phyloP scores from a whole-genome alignment of 2,888 invertebrate species.

The Eupeodes latifasciatus region DNA sequence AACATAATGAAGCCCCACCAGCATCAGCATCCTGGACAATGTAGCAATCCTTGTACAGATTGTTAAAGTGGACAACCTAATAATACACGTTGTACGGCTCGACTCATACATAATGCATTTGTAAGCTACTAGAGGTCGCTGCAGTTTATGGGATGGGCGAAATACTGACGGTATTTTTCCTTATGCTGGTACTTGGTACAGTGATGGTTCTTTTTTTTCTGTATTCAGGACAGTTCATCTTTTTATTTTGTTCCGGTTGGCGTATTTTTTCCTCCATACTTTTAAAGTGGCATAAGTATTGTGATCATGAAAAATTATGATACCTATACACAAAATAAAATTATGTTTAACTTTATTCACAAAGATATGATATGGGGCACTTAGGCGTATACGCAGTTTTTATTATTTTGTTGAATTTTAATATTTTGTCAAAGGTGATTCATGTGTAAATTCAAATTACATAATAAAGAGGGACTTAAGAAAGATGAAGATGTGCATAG shows the following conservation, averaged over 20 bases:
- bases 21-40: slow-evolving; percentile 63
- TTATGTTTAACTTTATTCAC: neutral
- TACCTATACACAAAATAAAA: neutral
- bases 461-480: no score
- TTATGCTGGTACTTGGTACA: slow-evolving; percentile 28
- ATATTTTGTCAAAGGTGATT: no score
- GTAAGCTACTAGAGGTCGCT: slow-evolving; percentile 67
- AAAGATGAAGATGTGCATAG: no score
- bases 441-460: no score
- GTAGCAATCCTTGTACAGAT: slow-evolving; percentile 74
- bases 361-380: neutral
- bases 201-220: slow-evolving; percentile 38
- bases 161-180: slow-evolving; percentile 8
- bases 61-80: slow-evolving; percentile 77
- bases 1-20: slow-evolving; percentile 33
- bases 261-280: slow-evolving; percentile 12
- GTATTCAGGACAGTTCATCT: slow-evolving; percentile 64
- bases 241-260: slow-evolving; percentile 58
- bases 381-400: no score
- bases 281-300: slow-evolving; percentile 1
- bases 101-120: slow-evolving; percentile 76
- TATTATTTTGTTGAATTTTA: no score
- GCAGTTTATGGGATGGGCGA: neutral
- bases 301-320: neutral
- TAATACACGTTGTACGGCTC: slow-evolving; percentile 75